phyloP scores from a whole-genome alignment of 92 coral and sea anemone genomes.

The Porites rus region DNA sequence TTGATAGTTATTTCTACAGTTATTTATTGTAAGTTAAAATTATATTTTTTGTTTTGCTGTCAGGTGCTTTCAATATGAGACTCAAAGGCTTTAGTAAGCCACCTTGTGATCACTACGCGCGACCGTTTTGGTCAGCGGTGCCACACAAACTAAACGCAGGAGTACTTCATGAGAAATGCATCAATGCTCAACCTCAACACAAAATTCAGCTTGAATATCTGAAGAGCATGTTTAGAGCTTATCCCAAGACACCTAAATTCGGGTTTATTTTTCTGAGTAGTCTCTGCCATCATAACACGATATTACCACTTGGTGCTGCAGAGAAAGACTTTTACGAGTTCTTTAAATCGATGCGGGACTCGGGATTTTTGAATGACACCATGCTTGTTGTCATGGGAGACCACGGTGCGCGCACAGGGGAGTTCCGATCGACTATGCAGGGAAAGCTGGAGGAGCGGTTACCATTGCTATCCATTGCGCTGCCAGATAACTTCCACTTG shows the following conservation, averaged over 20 bases:
- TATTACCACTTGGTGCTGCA: conserved; percentile 62
- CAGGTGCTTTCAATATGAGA: conserved; percentile 78
- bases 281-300: conserved; percentile 64
- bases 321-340: conserved; percentile 63
- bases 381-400: conserved; percentile 83
- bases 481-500: conserved; percentile 61
- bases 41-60: not conserved
- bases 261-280: conserved; percentile 77
- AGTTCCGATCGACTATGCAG: conserved; percentile 74
- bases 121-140: conserved; percentile 81
- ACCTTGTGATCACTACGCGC: conserved; percentile 81
- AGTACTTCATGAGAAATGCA: conserved; percentile 67
- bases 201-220: conserved; percentile 72
- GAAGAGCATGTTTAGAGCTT: conserved; percentile 71
- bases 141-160: conserved; percentile 47
- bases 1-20: too few species aligned
- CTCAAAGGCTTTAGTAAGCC: conserved; percentile 70
- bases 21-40: too few species aligned
- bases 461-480: conserved; percentile 70
- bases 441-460: conserved; percentile 84
- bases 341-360: conserved; percentile 46
- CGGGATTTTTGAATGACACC: conserved; percentile 65
- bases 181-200: conserved; percentile 76
- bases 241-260: conserved; percentile 67
- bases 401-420: conserved; percentile 80